These are phyloP conservation scores for Thyatira batis DNA, from an alignment of 2,888 invertebrate species.

Conservation along the genomic window DNA sequence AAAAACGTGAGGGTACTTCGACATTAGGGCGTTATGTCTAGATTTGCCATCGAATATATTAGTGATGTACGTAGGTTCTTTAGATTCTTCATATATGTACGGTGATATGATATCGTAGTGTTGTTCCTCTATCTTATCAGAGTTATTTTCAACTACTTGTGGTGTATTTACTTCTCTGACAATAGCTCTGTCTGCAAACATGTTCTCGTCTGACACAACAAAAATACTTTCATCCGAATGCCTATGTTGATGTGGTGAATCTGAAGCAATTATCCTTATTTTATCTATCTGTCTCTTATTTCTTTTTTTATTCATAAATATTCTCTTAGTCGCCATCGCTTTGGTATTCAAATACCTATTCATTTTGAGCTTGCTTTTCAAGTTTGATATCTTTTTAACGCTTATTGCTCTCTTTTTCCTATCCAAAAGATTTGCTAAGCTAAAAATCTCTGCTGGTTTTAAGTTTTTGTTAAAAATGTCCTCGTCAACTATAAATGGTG, in stretches of 20 bases:
- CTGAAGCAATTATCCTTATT: conserved; percentile 59
- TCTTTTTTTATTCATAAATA: conserved; percentile 55
- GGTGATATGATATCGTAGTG: conserved; percentile 35
- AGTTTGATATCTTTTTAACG: conserved; percentile 47
- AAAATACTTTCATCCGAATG: conserved; percentile 57
- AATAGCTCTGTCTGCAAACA: conserved; percentile 52
- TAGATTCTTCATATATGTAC: conserved; percentile 30
- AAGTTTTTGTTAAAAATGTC: conserved; percentile 47
- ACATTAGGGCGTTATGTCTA: conserved; percentile 54
- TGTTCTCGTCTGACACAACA: conserved; percentile 56
- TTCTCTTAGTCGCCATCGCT: conserved; percentile 41
- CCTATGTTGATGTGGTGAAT: conserved; percentile 29
- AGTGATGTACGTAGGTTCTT: conserved; percentile 10
- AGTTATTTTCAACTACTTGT: conserved; percentile 21
- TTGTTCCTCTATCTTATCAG: conserved; percentile 24
- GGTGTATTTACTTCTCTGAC: conserved; percentile 44
- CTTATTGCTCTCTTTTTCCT: conserved; percentile 53
- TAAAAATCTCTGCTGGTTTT: conserved; percentile 56
- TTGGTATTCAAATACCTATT: conserved; percentile 57
- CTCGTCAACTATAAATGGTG: conserved; percentile 36
- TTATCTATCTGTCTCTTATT: conserved; percentile 62
- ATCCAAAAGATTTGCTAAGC: conserved; percentile 43
- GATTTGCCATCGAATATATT: conserved; percentile 39
- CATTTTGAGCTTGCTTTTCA: conserved; percentile 51
- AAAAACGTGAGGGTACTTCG: conserved; percentile 70